Percentiles rank a stretch among this genome's conserved stretches.
Evolutionary conservation across 2,888 invertebrate genomes (phyloP).

Genomic region (Heliothis peltigera): DNA sequence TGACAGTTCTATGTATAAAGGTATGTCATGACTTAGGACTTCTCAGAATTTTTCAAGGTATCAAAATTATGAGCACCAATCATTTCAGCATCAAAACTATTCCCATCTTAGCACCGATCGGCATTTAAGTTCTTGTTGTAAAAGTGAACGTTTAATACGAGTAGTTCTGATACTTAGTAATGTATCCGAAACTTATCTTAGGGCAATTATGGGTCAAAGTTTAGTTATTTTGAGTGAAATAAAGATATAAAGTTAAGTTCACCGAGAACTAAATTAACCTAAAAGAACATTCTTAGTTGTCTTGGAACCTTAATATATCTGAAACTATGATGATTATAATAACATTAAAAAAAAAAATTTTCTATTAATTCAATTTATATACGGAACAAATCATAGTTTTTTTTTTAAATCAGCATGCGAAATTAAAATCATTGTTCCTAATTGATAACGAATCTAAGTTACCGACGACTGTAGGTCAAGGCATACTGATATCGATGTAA

Average conservation of each 20-base stretch:
- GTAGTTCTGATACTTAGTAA: neutral
- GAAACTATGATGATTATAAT: neutral
- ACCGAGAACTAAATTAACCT: too few relatives aligned
- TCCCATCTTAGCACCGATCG: too few relatives aligned
- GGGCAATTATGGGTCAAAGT: neutral
- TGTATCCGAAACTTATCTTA: neutral
- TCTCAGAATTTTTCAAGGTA: too few relatives aligned
- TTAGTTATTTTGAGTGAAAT: too few relatives aligned
- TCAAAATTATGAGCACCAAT: too few relatives aligned
- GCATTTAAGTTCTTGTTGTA: neutral
- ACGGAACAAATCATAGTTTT: constrained; percentile 28
- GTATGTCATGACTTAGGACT: too few relatives aligned
- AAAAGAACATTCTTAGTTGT: too few relatives aligned
- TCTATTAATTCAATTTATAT: constrained; percentile 7
- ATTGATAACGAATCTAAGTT: constrained; percentile 52
- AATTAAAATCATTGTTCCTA: constrained; percentile 50
- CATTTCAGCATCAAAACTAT: too few relatives aligned
- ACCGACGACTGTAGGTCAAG: constrained; percentile 52
- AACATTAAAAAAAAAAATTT: neutral
- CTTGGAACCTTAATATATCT: too few relatives aligned
- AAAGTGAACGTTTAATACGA: too few relatives aligned
- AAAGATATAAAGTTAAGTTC: too few relatives aligned
- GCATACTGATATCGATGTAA: constrained; percentile 45
- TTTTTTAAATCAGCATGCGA: constrained; percentile 20
- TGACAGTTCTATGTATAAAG: too few relatives aligned